Percentiles rank a stretch among this genome's conserved stretches.
Evolutionary conservation across 64 coral and sea anemone species (phyloP).

Genomic region (Pocillopora verrucosa): DNA sequence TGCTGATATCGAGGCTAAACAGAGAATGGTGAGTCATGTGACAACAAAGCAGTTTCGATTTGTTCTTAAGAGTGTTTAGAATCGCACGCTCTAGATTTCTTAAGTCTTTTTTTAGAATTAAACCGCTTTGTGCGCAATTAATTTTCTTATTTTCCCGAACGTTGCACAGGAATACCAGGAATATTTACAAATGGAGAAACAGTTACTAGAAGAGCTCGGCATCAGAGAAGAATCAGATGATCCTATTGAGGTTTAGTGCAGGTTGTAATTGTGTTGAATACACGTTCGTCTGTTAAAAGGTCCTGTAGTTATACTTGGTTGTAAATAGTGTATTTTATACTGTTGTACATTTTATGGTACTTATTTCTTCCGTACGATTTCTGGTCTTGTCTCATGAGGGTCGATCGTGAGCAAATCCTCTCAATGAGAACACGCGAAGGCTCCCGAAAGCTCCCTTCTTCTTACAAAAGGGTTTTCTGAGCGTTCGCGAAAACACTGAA

Average conservation of each 20-base stretch:
- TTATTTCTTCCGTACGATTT: background rate
- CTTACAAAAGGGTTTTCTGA: background rate
- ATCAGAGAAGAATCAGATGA: slow-evolving; percentile 67
- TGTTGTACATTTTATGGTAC: background rate
- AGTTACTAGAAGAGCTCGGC: slow-evolving; percentile 83
- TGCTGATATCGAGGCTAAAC: slow-evolving; percentile 66
- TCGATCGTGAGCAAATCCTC: background rate
- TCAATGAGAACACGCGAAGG: background rate
- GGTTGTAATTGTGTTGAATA: background rate
- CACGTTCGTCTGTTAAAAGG: background rate
- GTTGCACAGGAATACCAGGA: slow-evolving; percentile 86
- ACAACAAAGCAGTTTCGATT: background rate
- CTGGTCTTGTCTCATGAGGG: background rate
- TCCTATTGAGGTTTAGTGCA: slow-evolving; percentile 13
- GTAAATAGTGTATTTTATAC: background rate
- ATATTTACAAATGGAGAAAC: slow-evolving; percentile 93
- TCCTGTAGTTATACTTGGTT: background rate
- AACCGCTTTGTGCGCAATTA: too few species aligned
- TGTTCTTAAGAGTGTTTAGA: too few species aligned
- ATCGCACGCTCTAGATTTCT: too few species aligned
- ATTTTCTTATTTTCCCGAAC: too few species aligned
- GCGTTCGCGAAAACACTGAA: background rate
- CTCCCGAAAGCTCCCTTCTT: background rate
- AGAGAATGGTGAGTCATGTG: slow-evolving; percentile 65
- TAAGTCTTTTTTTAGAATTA: too few species aligned